These are phyloP conservation scores for Hirtodrosophila alboralis DNA, from an alignment of 2,888 invertebrate species.

Conservation along the genomic window DNA sequence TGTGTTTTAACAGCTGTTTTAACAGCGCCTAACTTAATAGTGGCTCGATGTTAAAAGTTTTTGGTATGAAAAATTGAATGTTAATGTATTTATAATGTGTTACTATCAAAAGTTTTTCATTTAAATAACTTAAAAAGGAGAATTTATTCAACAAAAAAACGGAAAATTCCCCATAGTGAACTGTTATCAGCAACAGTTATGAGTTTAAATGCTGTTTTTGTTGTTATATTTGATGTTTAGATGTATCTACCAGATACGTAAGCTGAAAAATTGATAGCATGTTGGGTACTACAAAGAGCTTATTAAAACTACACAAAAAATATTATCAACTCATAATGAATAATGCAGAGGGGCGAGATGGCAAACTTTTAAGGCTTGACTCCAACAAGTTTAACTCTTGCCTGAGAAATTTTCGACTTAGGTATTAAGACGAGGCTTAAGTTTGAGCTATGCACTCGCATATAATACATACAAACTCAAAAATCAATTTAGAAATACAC, in stretches of 20 bases:
- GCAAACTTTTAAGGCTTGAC: conserved; percentile 1
- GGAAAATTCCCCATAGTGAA: too few relatives aligned
- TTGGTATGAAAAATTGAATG: too few relatives aligned
- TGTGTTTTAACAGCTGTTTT: too few relatives aligned
- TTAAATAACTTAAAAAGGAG: too few relatives aligned
- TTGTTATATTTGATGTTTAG: conserved; percentile 34
- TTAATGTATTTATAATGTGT: too few relatives aligned
- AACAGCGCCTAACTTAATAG: too few relatives aligned
- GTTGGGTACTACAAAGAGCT: conserved; percentile 51
- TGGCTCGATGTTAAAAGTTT: too few relatives aligned
- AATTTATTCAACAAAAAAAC: too few relatives aligned
- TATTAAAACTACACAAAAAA: conserved; percentile 35
- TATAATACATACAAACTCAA: conserved; percentile 16
- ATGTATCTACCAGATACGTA: conserved; percentile 74
- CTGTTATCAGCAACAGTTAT: conserved; percentile 65
- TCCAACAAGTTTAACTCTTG: not conserved
- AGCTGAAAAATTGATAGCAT: conserved; percentile 73
- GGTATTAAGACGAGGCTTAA: too few relatives aligned
- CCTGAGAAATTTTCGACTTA: too few relatives aligned
- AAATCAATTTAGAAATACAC: conserved; percentile 25
- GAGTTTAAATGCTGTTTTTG: conserved; percentile 53
- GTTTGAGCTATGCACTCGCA: too few relatives aligned
- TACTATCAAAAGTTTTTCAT: too few relatives aligned
- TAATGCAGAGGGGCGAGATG: conserved; percentile 4
- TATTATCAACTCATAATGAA: conserved; percentile 26